Evolutionary conservation across 2,113 vertebrate species (phyloP), one percentile per base, ranked within the genome.

Genomic region (Plectropomus leopardus): DNA sequence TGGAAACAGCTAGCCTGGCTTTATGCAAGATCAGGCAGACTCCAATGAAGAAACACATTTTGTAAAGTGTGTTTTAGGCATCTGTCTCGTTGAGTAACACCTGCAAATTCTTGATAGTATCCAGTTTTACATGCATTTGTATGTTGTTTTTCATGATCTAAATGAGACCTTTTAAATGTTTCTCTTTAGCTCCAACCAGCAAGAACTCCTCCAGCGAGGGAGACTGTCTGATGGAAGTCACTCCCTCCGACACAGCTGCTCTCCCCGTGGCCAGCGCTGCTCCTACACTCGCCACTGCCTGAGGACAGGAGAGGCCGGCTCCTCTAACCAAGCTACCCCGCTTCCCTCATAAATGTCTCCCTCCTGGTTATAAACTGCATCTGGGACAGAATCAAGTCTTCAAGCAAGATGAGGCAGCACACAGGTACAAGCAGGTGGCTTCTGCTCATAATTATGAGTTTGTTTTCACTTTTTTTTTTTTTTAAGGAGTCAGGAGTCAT

Each of bases 151-250:
- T 13, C 24, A 57, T 8, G 11, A 10, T 60, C 1, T 40, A 44
- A 45, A 58, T 14, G 0, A 68, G 55, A 21, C 11, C 4, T 40
- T 3, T 44, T 23, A 28, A 15, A 4, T 70, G 32, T 57, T 14
- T 1, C 7, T 74, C 34, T 32, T 7, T 16, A 95, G 93, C 36
- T 32, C 42, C 87, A 10, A 54, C 72, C 55, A 79, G 67, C 67
- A 72, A 85, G 45, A 81, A 79, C 0, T 65, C 75, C 0, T 72
- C 82, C 73, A 75, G 45, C 1, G 21, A 89, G 15, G 77, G 45
- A 57, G 85, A 86, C 17, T 57, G 82, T 51, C 61, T 54, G 4
- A 93, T 91, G 87, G 91, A 95, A 24, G 92, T 90, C 16, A 72
- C 70, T 8, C 77, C 88, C 17, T 87, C 88, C 5, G 83, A 92